Conservation (phyloP, 2,113 vertebrate species). For the Malurus elegans region DNA sequence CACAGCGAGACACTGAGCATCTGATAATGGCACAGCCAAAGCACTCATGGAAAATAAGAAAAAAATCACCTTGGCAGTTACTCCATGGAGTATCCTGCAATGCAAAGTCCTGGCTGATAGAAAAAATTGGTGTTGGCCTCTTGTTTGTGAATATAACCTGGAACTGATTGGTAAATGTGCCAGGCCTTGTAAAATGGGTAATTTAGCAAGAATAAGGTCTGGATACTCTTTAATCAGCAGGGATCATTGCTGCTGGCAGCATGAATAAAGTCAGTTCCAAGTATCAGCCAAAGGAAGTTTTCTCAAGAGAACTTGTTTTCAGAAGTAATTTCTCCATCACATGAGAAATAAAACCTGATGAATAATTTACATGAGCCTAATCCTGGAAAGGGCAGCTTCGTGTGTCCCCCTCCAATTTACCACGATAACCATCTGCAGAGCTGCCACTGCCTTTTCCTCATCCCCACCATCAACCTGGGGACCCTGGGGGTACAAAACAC, state of each 20-base stretch:
- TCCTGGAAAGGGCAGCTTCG: not conserved
- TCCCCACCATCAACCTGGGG: not conserved
- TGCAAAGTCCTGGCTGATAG: not conserved
- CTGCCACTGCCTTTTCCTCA: not conserved
- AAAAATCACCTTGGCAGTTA: not conserved
- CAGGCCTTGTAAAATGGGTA: not conserved
- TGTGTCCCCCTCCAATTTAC: not conserved
- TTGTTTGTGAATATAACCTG: not conserved
- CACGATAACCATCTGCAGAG: not conserved
- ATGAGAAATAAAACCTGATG: not conserved
- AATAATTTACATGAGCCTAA: not conserved
- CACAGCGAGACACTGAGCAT: not conserved
- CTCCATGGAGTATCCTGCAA: not conserved
- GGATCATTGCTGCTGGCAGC: not conserved
- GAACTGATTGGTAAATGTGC: not conserved
- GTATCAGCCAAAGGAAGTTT: not conserved
- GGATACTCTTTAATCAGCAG: not conserved
- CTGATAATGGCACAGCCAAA: not conserved
- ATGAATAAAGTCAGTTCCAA: not conserved
- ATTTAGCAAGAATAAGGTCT: not conserved
- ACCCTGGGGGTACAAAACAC: not conserved
- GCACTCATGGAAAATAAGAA: not conserved
- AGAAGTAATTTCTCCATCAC: not conserved
- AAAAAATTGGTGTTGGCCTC: slow-evolving; percentile 5
- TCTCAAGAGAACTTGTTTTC: not conserved